A percentile compares a stretch with the other conserved stretches of the same genome.
These are phyloP conservation scores for Metalampra italica DNA, from an alignment of 2,888 invertebrate genomes.

Conservation along the genomic window DNA sequence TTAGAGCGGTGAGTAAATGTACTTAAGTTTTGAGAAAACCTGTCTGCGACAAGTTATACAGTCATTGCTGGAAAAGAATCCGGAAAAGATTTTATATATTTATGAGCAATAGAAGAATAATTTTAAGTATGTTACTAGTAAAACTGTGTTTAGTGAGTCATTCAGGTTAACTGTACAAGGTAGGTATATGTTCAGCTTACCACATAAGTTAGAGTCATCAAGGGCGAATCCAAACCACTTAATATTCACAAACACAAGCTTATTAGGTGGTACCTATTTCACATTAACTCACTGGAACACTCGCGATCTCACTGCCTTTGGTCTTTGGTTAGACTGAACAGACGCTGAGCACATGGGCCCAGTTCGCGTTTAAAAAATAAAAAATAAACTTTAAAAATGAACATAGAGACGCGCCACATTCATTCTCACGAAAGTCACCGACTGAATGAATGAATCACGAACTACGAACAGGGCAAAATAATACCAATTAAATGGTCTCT, in stretches of 20 bases:
- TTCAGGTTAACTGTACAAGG: neutral
- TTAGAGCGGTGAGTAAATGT: no score
- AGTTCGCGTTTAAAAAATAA: slow-evolving; percentile 40
- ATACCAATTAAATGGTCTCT: slow-evolving; percentile 59
- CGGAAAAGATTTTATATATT: no score
- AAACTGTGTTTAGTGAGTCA: neutral
- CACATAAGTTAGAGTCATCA: neutral
- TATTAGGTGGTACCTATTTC: no score
- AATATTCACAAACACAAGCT: neutral
- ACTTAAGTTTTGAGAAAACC: no score
- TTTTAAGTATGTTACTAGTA: neutral
- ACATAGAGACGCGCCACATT: slow-evolving; percentile 41
- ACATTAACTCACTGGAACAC: slow-evolving; percentile 18
- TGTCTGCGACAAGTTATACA: no score
- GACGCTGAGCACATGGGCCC: slow-evolving; percentile 39
- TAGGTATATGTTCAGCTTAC: neutral
- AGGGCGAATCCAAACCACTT: neutral
- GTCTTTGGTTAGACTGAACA: slow-evolving; percentile 40
- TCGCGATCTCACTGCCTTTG: slow-evolving; percentile 31
- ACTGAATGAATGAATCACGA: slow-evolving; percentile 68
- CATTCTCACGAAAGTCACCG: slow-evolving; percentile 55
- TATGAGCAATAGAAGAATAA: no score
- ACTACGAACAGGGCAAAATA: slow-evolving; percentile 71
- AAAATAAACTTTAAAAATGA: slow-evolving; percentile 25
- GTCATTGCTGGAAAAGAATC: no score